phyloP scores from a whole-genome alignment of 1,140 invertebrate species.

The Acyrthosiphon pisum region DNA sequence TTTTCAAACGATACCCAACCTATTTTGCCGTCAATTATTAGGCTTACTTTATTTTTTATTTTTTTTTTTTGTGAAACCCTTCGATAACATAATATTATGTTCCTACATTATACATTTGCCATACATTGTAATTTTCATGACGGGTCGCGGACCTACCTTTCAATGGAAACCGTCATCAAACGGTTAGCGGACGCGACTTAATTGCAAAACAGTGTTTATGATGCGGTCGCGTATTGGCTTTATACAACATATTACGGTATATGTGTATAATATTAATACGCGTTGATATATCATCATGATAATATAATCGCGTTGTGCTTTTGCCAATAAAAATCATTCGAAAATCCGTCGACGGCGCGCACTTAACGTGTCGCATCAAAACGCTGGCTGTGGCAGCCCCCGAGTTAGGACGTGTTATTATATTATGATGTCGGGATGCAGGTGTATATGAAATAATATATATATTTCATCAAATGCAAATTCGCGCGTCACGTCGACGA shows the following conservation, averaged over 20 bases:
- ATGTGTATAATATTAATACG: not conserved
- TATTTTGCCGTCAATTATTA: too few relatives aligned
- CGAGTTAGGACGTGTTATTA: not conserved
- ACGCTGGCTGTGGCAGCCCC: not conserved
- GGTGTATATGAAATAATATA: not conserved
- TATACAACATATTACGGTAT: not conserved
- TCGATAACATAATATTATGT: not conserved
- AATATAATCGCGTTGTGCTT: not conserved
- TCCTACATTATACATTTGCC: too few relatives aligned
- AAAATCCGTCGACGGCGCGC: not conserved
- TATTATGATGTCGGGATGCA: not conserved
- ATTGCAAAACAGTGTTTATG: constrained; percentile 18
- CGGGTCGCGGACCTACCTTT: not conserved
- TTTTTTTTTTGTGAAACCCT: not conserved
- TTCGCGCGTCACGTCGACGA: not conserved
- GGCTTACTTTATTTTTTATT: too few relatives aligned
- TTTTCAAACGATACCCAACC: too few relatives aligned
- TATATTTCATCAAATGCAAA: constrained; percentile 42
- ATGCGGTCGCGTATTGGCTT: not conserved
- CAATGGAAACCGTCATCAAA: not conserved
- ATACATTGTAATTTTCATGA: not conserved
- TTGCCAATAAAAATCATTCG: not conserved
- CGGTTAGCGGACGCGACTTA: not conserved
- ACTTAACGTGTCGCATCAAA: not conserved
- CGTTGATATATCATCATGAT: not conserved